Evolutionary conservation across 2,797 vertebrate species (phyloP), one percentile per base, ranked within the genome.

Genomic region (Scolopax rusticola): DNA sequence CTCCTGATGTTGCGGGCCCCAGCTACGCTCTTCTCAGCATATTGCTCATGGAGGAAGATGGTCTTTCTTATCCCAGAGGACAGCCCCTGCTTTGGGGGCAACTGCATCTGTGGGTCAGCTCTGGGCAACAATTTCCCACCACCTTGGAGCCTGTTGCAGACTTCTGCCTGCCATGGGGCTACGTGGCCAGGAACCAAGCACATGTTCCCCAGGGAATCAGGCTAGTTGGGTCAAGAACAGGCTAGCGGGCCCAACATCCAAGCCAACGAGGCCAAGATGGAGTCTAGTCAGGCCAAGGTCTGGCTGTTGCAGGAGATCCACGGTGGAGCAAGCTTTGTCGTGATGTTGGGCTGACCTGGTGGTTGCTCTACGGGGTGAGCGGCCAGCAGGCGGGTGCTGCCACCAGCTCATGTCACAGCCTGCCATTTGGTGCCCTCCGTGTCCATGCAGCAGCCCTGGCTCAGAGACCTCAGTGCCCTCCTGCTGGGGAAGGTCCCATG

Each of bases 401-500:
- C 86, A 89, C 36, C 86, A 93, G 92, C 84, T 87, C 57, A 6
- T 40, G 68, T 91, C 89, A 80, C 87, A 85, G 89, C 73, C 89
- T 94, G 92, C 53, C 76, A 27, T 73, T 85, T 50, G 93, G 95
- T 95, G 78, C 71, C 89, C 84, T 93, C 93, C 28, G 1, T 38
- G 83, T 84, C 74, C 15, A 0, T 38, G 68, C 95, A 87, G 81
- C 90, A 95, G 95, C 89, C 92, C 89, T 94, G 95, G 76, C 87
- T 75, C 95, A 64, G 75, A 96, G 84, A 96, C 69, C 89, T 77
- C 79, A 43, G 18, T 11, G 65, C 76, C 93, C 95, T 97, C 95
- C 95, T 90, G 95, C 92, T 91, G 69, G 68, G 64, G 92, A 89
- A 96, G 92, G 84, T 93, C 95, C 92, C 91, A 81, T 8, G 57